A percentile compares a stretch with the other conserved stretches of the same genome.
These are phyloP conservation scores for Squalus acanthias DNA, from an alignment of 2,797 vertebrate species.

Conservation along the genomic window DNA sequence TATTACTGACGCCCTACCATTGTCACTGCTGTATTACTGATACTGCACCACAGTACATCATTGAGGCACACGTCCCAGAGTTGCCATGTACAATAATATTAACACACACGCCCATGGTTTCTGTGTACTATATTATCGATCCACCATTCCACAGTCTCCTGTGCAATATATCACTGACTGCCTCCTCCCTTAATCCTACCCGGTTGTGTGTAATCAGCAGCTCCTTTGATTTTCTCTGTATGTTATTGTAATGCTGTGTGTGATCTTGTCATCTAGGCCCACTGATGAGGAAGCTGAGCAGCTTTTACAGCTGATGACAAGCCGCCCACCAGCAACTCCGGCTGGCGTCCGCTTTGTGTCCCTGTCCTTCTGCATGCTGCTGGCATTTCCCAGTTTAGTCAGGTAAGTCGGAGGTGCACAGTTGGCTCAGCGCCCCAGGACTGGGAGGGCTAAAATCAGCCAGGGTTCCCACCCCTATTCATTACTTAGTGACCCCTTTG, in stretches of 20 bases:
- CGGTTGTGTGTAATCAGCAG: not conserved
- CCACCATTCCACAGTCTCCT: not conserved
- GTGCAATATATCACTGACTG: not conserved
- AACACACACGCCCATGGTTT: too few species aligned
- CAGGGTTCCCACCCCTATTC: not conserved
- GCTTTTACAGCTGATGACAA: conserved; percentile 92
- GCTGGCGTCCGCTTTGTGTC: conserved; percentile 95
- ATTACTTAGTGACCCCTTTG: not conserved
- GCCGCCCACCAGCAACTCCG: conserved; percentile 89
- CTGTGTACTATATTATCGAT: not conserved
- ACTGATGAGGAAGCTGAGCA: conserved; percentile 96
- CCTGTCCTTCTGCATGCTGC: conserved; percentile 90
- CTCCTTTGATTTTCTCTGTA: not conserved
- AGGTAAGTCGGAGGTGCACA: conserved; percentile 60
- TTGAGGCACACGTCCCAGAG: too few species aligned
- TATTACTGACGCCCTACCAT: too few species aligned
- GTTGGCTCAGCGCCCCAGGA: not conserved
- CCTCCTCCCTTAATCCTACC: not conserved
- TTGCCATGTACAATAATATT: too few species aligned
- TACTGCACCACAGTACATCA: too few species aligned
- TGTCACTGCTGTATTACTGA: too few species aligned
- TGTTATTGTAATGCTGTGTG: not conserved
- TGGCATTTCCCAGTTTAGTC: conserved; percentile 91
- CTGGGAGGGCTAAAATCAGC: not conserved
- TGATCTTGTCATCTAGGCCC: conserved; percentile 60